Evolutionary conservation across 2,113 vertebrate genomes (phyloP).

Genomic region (Larimichthys crocea): DNA sequence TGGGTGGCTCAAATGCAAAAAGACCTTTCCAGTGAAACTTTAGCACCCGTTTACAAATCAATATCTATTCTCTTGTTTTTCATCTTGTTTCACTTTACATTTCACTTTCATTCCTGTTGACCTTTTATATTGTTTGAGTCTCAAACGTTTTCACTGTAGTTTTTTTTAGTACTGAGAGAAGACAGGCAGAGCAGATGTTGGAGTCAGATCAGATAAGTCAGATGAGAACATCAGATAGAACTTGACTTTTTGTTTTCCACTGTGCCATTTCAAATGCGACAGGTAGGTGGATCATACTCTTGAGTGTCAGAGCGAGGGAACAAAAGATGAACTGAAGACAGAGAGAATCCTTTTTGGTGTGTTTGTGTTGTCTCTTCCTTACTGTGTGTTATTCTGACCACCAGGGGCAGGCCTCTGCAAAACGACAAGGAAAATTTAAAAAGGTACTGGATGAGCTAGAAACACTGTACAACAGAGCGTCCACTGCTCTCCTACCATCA

Average conservation of each 20-base stretch:
- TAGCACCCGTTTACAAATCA: neutral
- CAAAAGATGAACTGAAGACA: conserved; percentile 45
- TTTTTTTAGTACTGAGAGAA: neutral
- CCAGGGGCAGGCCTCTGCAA: conserved; percentile 99
- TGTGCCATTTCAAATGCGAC: neutral
- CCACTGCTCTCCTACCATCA: conserved; percentile 66
- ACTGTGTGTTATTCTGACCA: conserved; percentile 99
- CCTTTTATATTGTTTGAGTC: neutral
- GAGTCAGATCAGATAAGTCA: neutral
- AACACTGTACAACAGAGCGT: conserved; percentile 74
- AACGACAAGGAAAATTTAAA: conserved; percentile 99
- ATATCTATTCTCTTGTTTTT: neutral
- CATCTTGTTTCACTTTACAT: neutral
- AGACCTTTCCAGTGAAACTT: neutral
- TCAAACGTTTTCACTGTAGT: neutral
- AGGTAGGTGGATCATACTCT: conserved; percentile 42
- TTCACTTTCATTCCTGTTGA: neutral
- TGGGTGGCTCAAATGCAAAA: conserved; percentile 12
- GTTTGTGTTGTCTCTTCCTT: conserved; percentile 90
- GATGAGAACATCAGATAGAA: neutral
- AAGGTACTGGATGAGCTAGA: conserved; percentile 97
- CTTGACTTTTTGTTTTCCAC: neutral
- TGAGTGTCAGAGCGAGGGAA: conserved; percentile 20
- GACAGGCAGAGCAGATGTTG: neutral
- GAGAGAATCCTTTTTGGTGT: conserved; percentile 87